phyloP scores from a whole-genome alignment of 2,113 vertebrate species.

The Setophaga petechia region DNA sequence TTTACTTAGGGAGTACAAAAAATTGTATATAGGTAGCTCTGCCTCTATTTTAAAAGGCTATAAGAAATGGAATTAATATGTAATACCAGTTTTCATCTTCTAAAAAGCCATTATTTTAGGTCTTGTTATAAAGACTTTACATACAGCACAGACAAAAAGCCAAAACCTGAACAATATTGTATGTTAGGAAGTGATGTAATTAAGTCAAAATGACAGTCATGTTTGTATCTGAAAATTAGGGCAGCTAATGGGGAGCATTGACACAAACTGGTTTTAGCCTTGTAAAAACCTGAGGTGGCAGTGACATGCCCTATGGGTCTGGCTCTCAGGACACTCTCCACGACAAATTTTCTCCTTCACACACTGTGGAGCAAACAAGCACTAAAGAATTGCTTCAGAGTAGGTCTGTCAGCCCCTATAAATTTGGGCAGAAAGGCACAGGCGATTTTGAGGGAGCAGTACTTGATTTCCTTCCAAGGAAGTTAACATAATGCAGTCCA shows the following conservation, averaged over 20 bases:
- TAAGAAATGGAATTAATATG: not conserved
- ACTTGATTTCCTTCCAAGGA: conserved; percentile 5
- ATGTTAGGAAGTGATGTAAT: not conserved
- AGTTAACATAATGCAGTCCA: not conserved
- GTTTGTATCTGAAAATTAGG: conserved; percentile 51
- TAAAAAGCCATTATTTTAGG: not conserved
- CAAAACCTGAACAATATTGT: conserved; percentile 19
- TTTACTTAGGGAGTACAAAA: not conserved
- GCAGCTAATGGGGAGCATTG: conserved; percentile 38
- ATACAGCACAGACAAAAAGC: not conserved
- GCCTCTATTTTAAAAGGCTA: not conserved
- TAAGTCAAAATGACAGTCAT: conserved; percentile 57
- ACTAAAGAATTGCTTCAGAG: conserved; percentile 14
- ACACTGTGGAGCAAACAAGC: not conserved
- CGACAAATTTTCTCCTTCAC: conserved; percentile 38
- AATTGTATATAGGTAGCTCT: not conserved
- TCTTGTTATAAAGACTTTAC: not conserved
- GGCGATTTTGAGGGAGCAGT: not conserved
- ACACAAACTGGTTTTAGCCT: conserved; percentile 44
- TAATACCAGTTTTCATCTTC: not conserved
- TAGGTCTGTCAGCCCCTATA: conserved; percentile 4
- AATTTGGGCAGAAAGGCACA: conserved; percentile 1
- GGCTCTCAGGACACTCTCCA: conserved; percentile 1
- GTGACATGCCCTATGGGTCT: conserved; percentile 49
- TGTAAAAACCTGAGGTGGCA: conserved; percentile 41